Conservation (phyloP, 1,140 invertebrate species). For the Drosophila asahinai region DNA sequence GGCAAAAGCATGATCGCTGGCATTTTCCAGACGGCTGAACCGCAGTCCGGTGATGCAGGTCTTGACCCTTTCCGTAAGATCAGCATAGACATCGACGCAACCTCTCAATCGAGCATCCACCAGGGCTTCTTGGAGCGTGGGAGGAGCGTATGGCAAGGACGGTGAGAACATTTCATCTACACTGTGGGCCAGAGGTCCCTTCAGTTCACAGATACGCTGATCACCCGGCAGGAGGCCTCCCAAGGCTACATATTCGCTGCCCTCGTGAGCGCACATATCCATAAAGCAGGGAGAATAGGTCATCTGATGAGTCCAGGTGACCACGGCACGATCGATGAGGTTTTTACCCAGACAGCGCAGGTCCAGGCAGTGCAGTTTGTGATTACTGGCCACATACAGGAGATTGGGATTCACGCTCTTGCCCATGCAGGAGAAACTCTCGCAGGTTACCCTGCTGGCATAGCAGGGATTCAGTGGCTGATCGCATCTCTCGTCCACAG, state of each 20-base stretch:
- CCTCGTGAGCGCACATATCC: conserved; percentile 36
- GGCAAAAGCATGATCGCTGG: conserved; percentile 54
- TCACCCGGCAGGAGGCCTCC: conserved; percentile 36
- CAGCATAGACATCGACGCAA: conserved; percentile 48
- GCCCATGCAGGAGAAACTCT: conserved; percentile 52
- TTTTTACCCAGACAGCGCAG: conserved; percentile 58
- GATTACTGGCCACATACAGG: conserved; percentile 69
- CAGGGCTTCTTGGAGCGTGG: conserved; percentile 54
- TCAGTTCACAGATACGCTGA: conserved; percentile 62
- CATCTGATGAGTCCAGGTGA: conserved; percentile 76
- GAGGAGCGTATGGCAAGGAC: conserved; percentile 46
- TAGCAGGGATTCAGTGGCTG: conserved; percentile 56
- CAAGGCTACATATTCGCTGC: conserved; percentile 59
- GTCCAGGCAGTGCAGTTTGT: conserved; percentile 68
- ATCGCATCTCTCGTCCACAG: conserved; percentile 52
- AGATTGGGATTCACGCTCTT: conserved; percentile 59
- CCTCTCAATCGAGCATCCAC: conserved; percentile 32
- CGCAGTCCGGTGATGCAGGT: conserved; percentile 50
- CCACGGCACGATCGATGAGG: conserved; percentile 54
- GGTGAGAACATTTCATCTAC: conserved; percentile 42
- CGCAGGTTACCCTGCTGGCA: conserved; percentile 60
- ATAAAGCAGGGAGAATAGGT: conserved; percentile 50
- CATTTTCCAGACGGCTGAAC: conserved; percentile 39
- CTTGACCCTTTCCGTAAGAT: conserved; percentile 55
- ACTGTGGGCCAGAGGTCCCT: conserved; percentile 1